Conservation (phyloP, 1,140 invertebrate species). For the Mesaphorura yosii region DNA sequence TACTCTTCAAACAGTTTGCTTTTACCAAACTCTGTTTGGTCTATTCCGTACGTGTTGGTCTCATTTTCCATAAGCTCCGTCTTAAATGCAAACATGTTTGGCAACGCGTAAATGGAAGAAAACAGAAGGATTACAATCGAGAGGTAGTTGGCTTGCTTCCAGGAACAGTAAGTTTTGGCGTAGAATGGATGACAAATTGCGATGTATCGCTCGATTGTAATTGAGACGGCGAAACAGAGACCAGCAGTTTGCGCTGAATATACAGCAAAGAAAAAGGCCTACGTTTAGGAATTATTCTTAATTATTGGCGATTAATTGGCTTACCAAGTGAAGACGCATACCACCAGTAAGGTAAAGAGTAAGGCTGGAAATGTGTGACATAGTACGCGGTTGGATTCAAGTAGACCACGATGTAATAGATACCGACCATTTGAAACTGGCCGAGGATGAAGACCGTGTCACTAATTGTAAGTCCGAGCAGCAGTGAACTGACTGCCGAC, state of each 20-base stretch:
- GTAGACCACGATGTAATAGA: background rate
- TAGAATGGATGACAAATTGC: background rate
- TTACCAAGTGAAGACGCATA: too few species aligned
- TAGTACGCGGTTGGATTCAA: background rate
- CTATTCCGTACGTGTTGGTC: background rate
- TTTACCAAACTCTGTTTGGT: background rate
- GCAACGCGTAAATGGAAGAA: background rate
- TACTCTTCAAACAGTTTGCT: background rate
- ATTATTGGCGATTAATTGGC: too few species aligned
- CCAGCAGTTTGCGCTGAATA: background rate
- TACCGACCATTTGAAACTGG: background rate
- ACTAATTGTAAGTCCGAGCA: background rate
- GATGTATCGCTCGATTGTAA: background rate
- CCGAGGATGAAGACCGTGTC: background rate
- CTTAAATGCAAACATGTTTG: background rate
- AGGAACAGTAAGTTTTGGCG: background rate
- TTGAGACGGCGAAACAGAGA: background rate
- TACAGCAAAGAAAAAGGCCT: too few species aligned
- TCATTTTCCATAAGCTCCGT: background rate
- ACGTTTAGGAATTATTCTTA: too few species aligned
- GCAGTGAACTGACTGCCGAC: background rate
- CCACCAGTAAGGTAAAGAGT: too few species aligned
- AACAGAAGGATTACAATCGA: background rate
- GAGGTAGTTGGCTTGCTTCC: background rate
- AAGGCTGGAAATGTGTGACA: too few species aligned